phyloP scores from a whole-genome alignment of 1,140 invertebrate genomes.

The Philaenus spumarius region DNA sequence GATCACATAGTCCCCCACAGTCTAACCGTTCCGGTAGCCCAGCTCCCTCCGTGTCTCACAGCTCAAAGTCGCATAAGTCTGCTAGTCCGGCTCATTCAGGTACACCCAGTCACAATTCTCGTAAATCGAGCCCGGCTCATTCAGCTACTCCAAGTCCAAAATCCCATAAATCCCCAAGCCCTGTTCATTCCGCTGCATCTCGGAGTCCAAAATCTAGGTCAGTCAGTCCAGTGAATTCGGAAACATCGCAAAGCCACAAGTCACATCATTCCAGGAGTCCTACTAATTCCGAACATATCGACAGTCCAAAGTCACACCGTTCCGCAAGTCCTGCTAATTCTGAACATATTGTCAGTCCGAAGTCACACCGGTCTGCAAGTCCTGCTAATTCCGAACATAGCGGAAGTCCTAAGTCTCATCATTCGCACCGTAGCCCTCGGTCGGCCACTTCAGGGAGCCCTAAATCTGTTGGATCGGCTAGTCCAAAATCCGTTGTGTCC shows the following conservation, averaged over 20 bases:
- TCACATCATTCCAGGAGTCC: slow-evolving; percentile 29
- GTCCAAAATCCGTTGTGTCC: neutral
- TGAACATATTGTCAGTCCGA: slow-evolving; percentile 1
- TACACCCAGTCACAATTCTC: neutral
- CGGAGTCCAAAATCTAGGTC: neutral
- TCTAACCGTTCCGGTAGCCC: slow-evolving; percentile 29
- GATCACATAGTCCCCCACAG: slow-evolving; percentile 37
- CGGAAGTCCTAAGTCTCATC: slow-evolving; percentile 14
- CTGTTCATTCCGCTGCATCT: slow-evolving; percentile 11
- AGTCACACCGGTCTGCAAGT: slow-evolving; percentile 12
- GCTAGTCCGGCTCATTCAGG: slow-evolving; percentile 7
- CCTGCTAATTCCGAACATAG: slow-evolving; percentile 11
- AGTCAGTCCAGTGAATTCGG: neutral
- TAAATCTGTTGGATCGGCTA: slow-evolving; percentile 18
- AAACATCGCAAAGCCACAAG: neutral
- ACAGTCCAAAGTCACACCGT: slow-evolving; percentile 21
- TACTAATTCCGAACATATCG: neutral
- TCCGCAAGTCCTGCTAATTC: slow-evolving; percentile 24
- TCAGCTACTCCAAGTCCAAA: no score
- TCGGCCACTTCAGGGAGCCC: slow-evolving; percentile 26
- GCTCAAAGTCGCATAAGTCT: slow-evolving; percentile 33
- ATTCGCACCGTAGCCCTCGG: slow-evolving; percentile 23
- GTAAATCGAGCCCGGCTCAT: no score
- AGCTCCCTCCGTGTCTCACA: slow-evolving; percentile 30
- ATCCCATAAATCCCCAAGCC: no score